Conservation (phyloP, 2,888 invertebrate species). For the Rhamphomyia laevipes region DNA sequence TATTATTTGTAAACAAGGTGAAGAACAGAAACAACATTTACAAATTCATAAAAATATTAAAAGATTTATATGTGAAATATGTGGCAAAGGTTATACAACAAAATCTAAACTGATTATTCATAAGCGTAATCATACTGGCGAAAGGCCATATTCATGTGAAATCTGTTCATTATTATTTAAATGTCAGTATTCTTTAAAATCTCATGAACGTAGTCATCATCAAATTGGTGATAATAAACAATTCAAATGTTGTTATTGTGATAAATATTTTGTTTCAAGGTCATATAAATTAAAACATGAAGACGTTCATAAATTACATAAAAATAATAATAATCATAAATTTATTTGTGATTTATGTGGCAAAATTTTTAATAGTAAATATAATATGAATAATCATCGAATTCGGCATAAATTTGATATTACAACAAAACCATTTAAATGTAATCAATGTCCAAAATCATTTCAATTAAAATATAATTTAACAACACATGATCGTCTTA, state of each 20-base stretch:
- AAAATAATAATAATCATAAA: neutral
- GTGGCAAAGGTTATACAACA: conserved; percentile 1
- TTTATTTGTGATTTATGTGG: neutral
- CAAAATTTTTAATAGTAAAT: neutral
- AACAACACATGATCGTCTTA: neutral
- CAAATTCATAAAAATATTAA: neutral
- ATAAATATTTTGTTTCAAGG: neutral
- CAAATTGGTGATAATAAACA: neutral
- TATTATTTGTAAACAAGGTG: neutral
- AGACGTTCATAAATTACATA: neutral
- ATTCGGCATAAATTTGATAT: neutral
- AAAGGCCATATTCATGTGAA: neutral
- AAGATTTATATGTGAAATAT: neutral
- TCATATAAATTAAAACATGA: neutral
- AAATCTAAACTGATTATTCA: neutral
- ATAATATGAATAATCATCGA: neutral
- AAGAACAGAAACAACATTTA: neutral
- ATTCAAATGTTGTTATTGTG: neutral
- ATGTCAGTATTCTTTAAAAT: neutral
- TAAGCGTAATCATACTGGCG: neutral
- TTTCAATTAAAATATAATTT: neutral
- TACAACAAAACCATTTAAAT: neutral
- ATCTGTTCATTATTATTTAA: neutral
- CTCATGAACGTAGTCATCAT: neutral
- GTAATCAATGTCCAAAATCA: neutral